Evolutionary conservation across 2,797 vertebrate genomes (phyloP), one percentile per base, ranked within the genome.

Genomic region (Lepilemur septentrionalis): DNA sequence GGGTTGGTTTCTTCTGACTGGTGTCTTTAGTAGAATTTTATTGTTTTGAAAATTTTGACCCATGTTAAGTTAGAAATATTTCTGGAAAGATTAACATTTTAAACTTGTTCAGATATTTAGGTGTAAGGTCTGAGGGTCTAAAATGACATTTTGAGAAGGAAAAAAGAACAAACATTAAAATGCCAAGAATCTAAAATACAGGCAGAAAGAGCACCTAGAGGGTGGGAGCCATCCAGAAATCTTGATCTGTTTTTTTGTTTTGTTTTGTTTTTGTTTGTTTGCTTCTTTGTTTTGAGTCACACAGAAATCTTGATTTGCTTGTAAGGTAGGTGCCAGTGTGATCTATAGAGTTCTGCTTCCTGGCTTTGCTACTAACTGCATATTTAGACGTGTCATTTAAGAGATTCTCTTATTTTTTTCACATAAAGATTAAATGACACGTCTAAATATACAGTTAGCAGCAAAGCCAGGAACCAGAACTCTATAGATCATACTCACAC

Each of bases 101-200:
- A 79, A 95, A 90, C 0, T 61, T 25, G 17, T 48, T 81, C 28
- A 86, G 22, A 13, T n/a, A 82, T n/a, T 82, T 52, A 69, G 59
- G 1, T 78, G 25, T 85, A 78, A 82, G 38, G 6, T 88, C 52
- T 79, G 17, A 90, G 30, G 22, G 32, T 78, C 22, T 87, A 65
- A 89, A 82, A 87, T 7, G 2, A 20, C 50, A 59, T 86, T 95
- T 87, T 86, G 57, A 72, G n/a, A 85, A 90, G 7, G 38, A 43
- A 75, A 90, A 90, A 90, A 69, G 1, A 67, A n/a, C 18, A 94
- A 92, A 92, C 2, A n/a, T 72, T 79, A 78, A 72, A 91, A 80
- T 43, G 22, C 28, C 48, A 80, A 69, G 12, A 95, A 89, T 23
- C 22, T 70, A 25, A 92, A 35, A 43, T 69, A 89, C 10, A 75